Evolutionary conservation across 2,888 invertebrate species (phyloP).

Genomic region (Agrotis ipsilon): DNA sequence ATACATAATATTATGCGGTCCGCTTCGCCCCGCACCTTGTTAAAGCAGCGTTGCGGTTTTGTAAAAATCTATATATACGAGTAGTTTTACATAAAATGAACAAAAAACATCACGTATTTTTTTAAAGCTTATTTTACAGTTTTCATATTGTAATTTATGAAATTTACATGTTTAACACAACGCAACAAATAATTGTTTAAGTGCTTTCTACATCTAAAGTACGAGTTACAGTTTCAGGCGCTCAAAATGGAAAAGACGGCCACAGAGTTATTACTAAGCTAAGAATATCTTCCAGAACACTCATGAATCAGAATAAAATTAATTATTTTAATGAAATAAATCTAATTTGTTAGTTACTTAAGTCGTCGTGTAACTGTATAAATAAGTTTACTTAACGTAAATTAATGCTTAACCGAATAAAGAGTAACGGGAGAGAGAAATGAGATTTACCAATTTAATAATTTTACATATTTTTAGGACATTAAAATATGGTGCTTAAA

Average conservation of each 20-base stretch:
- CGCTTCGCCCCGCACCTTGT: no score
- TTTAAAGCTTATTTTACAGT: neutral
- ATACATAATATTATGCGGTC: no score
- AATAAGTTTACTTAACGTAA: constrained; percentile 17
- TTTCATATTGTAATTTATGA: neutral
- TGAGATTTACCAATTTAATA: neutral
- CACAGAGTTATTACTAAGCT: constrained; percentile 18
- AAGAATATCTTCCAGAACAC: neutral
- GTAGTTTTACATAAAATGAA: neutral
- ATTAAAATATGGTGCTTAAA: no score
- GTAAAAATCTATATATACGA: neutral
- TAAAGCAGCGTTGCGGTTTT: neutral
- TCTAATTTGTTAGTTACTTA: constrained; percentile 16
- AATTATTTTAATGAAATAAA: constrained; percentile 2
- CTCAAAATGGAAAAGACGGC: neutral
- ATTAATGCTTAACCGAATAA: constrained; percentile 10
- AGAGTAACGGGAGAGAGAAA: constrained; percentile 2
- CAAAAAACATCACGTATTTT: neutral
- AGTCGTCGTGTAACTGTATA: constrained; percentile 12
- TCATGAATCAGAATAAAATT: neutral
- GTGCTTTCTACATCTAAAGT: neutral
- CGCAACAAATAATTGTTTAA: neutral
- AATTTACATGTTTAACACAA: neutral
- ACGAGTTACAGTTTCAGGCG: constrained; percentile 1
- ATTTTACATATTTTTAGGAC: neutral